These are phyloP conservation scores for Caradrina kadenii DNA, from an alignment of 2,888 invertebrate species.

Conservation along the genomic window DNA sequence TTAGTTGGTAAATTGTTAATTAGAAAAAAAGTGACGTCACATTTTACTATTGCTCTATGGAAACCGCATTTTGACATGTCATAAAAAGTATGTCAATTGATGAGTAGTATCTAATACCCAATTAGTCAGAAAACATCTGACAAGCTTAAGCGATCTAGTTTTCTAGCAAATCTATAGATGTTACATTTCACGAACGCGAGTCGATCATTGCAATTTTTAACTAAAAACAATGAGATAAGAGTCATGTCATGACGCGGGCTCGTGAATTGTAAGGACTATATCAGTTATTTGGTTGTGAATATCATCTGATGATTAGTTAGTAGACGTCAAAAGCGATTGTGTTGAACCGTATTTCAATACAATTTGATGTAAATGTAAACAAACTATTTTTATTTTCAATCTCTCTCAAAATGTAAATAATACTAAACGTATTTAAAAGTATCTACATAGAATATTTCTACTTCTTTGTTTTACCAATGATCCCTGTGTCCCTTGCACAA, in stretches of 20 bases:
- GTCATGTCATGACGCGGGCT: neutral
- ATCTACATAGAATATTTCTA: neutral
- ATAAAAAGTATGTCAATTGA: too few species aligned
- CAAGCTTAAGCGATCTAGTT: constrained; percentile 20
- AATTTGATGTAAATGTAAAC: neutral
- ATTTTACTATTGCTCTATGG: too few species aligned
- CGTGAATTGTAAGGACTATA: neutral
- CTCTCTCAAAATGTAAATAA: neutral
- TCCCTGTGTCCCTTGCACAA: too few species aligned
- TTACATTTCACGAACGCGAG: neutral
- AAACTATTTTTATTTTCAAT: neutral
- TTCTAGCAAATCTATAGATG: neutral
- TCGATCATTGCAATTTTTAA: neutral
- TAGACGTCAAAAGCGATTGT: neutral
- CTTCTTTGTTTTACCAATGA: neutral
- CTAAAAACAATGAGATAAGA: neutral
- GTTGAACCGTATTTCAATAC: neutral
- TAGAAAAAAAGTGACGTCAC: too few species aligned
- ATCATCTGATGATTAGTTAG: neutral
- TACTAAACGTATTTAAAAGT: neutral
- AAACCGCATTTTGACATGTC: too few species aligned
- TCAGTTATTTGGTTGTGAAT: neutral
- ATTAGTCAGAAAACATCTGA: constrained; percentile 1
- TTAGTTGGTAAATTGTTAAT: too few species aligned
- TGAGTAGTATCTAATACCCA: too few species aligned